Base-by-base conservation (phyloP, 2,113 vertebrate species). In the Rhinopithecus roxellana region DNA sequence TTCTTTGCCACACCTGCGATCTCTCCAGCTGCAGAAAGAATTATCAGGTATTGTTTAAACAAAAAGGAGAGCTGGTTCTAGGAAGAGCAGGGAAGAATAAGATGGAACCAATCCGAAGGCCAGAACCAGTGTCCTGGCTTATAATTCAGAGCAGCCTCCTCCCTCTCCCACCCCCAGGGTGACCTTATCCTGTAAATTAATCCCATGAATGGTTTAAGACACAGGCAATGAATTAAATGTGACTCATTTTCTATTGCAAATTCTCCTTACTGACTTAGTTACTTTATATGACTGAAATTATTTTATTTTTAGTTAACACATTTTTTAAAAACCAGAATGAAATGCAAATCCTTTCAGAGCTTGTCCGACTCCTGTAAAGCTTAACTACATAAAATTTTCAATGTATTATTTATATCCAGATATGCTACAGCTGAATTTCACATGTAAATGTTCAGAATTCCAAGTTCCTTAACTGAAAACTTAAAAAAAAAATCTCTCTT, bases 221-320 rank as follows among this genome's bases (percentile, higher is more conserved):
- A 32, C 20, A 87, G 67, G 35, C 67, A 67, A 22, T 86, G 80
- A 96, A 89, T 85, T 79, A 94, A 96, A 89, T 20, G 61, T 64
- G 30, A 45, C 92, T 70, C 57, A 79, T 88, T 97, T 97, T 93
- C 95, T 81, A n/a, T 43, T 85, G 72, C 83, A 55, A 94, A 86
- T 92, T 96, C 90, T 95, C 84, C 81, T 75, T 91, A 83, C 86
- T 86, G 83, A 79, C 90, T 98, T 86, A 85, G 88, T 94, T 87
- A 89, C 74, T 92, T 90, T 75, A 74, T 81, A 90, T 95, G 94
- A 79, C 84, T 93, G 43, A 74, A 95, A 97, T 94, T 96, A 90
- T 92, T 96, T 98, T 97, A 98, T 96, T 98, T 97, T 98, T 97
- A 97, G 96, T 75, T 92, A 97, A 95, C 95, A 96, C n/a, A 48